A percentile compares a stretch with the other conserved stretches of the same genome.
These are phyloP conservation scores for Phoeniculus purpureus DNA, from an alignment of 2,797 vertebrate genomes.

Conservation along the genomic window DNA sequence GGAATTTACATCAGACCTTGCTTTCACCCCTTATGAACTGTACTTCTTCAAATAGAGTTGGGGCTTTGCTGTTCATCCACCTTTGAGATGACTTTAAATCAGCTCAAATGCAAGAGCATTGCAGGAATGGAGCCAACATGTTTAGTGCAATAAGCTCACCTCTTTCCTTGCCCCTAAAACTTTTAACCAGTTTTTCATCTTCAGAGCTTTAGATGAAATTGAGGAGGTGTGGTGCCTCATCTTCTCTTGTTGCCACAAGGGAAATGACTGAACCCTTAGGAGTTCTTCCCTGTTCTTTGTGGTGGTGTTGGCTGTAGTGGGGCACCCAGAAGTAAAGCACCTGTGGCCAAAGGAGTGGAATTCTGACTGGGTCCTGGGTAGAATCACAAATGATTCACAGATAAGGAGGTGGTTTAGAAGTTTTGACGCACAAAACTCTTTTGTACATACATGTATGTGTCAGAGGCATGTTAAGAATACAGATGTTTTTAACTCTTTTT, in stretches of 20 bases:
- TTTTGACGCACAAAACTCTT: not conserved
- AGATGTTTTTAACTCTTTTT: not conserved
- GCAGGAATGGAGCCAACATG: not conserved
- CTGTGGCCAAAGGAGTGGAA: accelerated
- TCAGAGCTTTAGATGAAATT: not conserved
- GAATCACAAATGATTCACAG: not conserved
- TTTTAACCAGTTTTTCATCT: not conserved
- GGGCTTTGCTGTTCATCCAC: not conserved
- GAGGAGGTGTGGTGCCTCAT: accelerated
- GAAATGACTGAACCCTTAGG: not conserved
- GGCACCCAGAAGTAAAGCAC: not conserved
- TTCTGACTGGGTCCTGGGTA: not conserved
- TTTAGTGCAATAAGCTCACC: not conserved
- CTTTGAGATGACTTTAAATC: not conserved
- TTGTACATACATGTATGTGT: not conserved
- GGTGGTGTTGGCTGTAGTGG: accelerated
- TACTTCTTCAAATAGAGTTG: not conserved
- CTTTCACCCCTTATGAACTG: not conserved
- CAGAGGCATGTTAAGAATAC: not conserved
- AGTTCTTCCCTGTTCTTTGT: not conserved
- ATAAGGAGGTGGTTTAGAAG: not conserved
- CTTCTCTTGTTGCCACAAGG: not conserved
- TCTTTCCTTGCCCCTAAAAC: not conserved
- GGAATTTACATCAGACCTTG: not conserved
- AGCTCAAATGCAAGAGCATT: accelerated